Conservation (phyloP, 1,140 invertebrate species). For the Temnothorax longispinosus region DNA sequence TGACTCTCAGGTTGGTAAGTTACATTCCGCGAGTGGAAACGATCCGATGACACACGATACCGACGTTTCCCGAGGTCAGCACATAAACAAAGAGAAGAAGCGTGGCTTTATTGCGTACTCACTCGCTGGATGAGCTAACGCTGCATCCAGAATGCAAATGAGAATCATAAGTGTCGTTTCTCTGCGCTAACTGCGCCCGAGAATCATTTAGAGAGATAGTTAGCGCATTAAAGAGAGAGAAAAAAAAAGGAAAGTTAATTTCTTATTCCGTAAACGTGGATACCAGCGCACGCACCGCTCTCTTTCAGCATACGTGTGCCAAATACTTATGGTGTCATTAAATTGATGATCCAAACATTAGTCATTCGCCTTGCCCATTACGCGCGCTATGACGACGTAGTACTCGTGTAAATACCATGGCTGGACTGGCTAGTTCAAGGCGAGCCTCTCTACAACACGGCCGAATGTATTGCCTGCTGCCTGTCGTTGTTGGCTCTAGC, state of each 20-base stretch:
- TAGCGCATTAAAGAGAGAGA: background rate
- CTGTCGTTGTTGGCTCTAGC: conserved; percentile 12
- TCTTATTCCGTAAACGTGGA: background rate
- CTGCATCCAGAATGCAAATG: conserved; percentile 14
- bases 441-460: conserved; percentile 72
- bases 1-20: background rate
- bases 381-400: conserved; percentile 22
- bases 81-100: conserved; percentile 32
- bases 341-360: conserved; percentile 77
- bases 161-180: background rate
- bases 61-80: conserved; percentile 6
- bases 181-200: background rate
- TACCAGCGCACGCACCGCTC: background rate
- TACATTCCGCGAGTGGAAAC: background rate
- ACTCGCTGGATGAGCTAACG: background rate
- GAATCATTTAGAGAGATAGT: too few species aligned
- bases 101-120: background rate
- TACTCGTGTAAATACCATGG: conserved; percentile 43
- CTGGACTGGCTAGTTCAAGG: conserved; percentile 63
- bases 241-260: background rate
- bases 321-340: conserved; percentile 55
- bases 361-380: conserved; percentile 68
- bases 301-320: background rate
- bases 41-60: conserved; percentile 23
- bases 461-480: conserved; percentile 3